Evolutionary conservation across 2,888 invertebrate species (phyloP).

Genomic region (Merodon equestris): DNA sequence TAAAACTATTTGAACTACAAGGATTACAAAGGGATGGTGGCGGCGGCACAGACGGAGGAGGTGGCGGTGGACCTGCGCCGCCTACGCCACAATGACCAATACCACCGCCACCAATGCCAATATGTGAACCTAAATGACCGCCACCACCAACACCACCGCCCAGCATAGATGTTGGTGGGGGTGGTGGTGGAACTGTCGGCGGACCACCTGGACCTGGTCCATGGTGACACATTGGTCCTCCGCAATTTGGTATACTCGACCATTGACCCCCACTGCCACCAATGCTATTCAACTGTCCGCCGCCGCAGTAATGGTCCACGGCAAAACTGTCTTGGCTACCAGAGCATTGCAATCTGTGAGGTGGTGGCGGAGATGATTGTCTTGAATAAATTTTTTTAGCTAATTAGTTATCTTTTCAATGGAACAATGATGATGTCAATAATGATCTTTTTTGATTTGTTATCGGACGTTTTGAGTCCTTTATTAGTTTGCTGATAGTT

Average conservation of each 20-base stretch:
- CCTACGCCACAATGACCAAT: slow-evolving; percentile 74
- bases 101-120: slow-evolving; percentile 76
- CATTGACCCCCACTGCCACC: slow-evolving; percentile 74
- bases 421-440: slow-evolving; percentile 51
- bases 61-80: slow-evolving; percentile 72
- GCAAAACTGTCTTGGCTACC: slow-evolving; percentile 80
- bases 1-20: slow-evolving; percentile 78
- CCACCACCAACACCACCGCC: slow-evolving; percentile 74
- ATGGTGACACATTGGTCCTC: slow-evolving; percentile 74
- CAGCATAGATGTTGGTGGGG: slow-evolving; percentile 77
- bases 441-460: not conserved
- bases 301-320: slow-evolving; percentile 79
- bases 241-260: slow-evolving; percentile 74
- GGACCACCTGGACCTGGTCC: slow-evolving; percentile 73
- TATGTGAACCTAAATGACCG: slow-evolving; percentile 73
- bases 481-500: not conserved
- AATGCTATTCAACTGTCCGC: slow-evolving; percentile 70
- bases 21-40: slow-evolving; percentile 79
- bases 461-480: too few species aligned
- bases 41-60: slow-evolving; percentile 74
- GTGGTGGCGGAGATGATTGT: slow-evolving; percentile 79
- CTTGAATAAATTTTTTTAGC: slow-evolving; percentile 78
- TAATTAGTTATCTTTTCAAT: slow-evolving; percentile 71
- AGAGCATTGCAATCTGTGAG: slow-evolving; percentile 80
- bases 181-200: slow-evolving; percentile 71